Evolutionary conservation across 2,888 invertebrate genomes (phyloP), one percentile per base, ranked within the genome.

Genomic region (Exephanes ischioxanthus): DNA sequence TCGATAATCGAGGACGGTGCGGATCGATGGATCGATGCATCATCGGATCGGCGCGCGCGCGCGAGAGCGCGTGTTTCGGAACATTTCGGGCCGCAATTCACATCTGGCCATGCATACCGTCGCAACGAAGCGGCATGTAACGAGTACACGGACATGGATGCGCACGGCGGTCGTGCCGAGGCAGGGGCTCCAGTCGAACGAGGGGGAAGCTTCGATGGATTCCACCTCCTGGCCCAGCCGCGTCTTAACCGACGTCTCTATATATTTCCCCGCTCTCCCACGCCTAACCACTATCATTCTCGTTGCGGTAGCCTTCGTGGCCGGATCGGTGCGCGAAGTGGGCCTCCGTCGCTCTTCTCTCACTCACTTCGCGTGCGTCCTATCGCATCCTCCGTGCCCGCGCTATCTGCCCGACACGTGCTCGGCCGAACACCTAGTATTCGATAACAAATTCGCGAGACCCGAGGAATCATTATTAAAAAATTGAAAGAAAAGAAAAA

Each of bases 271-370:
- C 45, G 73, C 63, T 86, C 88, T 88, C 88, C 88, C 88, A 88
- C 88, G 88, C 88, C 87, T 87, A 88, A 87, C 88, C 85, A 87
- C 87, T 88, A 88, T 88, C 88, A 88, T 88, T 88, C 88, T 87
- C 86, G 87, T 88, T 88, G 88, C 87, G 88, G 88, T 88, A 88
- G 88, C 88, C 87, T 88, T 87, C 87, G 88, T 80, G 87, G 87
- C 87, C 86, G 86, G 87, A 86, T 85, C 87, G 84, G 78, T 83
- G 77, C 79, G 77, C 80, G 67, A 72, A 76, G 73, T 77, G 82
- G 72, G 83, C 71, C 61, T 81, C 81, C 63, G 48, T 45, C 70
- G 76, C 82, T 81, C 84, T 78, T 83, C 86, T 68, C 84, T 76
- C 87, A 83, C 76, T 82, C 73, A 33, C 75, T 81, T 85, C 76